Base-by-base conservation (phyloP, 2,797 vertebrate species). In the Lates japonicus region DNA sequence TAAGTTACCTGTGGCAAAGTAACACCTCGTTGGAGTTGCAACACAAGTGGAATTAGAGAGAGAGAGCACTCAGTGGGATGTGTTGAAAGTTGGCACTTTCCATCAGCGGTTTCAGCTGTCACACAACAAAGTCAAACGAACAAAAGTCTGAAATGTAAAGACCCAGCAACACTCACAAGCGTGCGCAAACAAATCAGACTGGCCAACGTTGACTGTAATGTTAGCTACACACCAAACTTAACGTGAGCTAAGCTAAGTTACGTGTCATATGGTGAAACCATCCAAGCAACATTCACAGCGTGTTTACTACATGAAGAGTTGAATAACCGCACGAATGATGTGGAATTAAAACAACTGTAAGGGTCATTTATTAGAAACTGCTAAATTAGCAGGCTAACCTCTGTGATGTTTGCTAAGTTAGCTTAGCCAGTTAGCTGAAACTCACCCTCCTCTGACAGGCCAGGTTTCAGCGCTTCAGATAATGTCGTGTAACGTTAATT, bases 401-500 rank as follows among this genome's bases (percentile, higher is more conserved):
- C n/a, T 79, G 86, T 84, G 81, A 46, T 90, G 86, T 87, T 92
- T 90, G 91, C 90, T 90, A 90, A 68, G 70, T 88, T 93, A 93
- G 87, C 92, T 88, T 93, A 93, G 91, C 89, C 69, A 78, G 79
- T 72, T 92, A 92, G 92, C 93, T 67, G 57, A 72, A 87, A 94
- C 95, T 96, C 91, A 96, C 95, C 95, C 89, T 93, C 84, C 75
- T 85, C 74, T 93, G 88, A 94, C 93, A 95, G 95, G 95, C 94
- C 95, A 92, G 94, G 59, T 74, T 84, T 78, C 82, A 85, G 80
- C 83, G 83, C 82, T 81, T 76, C 57, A 22, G 66, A 84, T 72
- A 86, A 78, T 87, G 92, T 92, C 91, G 91, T 73, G 70, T 81
- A n/a, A 49, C 65, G 29, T 60, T 57, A 80, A 90, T 89, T 90